Base-by-base conservation (phyloP, 2,888 invertebrate genomes). In the Parthenolecanium corni region DNA sequence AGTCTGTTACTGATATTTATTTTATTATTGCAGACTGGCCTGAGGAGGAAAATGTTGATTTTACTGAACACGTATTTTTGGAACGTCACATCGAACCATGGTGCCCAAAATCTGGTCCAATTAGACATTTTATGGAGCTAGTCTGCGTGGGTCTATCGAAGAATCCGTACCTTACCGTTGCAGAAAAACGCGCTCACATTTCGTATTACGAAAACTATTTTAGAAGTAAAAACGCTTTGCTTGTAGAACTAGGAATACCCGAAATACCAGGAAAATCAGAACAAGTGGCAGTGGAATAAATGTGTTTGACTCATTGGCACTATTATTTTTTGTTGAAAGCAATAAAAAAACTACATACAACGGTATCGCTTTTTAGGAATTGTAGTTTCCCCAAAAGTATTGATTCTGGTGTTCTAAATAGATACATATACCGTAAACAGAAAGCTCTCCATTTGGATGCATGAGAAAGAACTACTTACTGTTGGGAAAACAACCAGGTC, bases 71-170 rank as follows among this genome's bases (percentile, higher is more conserved):
- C 72, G 81, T 98, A 24, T 95, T 98, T 74, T 76, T 97, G 12
- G 95, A 96, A 66, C 77, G 82, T 16, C 84, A 89, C 71, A 77
- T 97, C 16, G 84, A 87, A 69, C 82, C 79, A 0, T 92, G 92
- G 88, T 96, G 97, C 72, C 96, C 97, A 0, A 79, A 77, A 51
- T 82, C 79, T 68, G 97, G 96, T 0, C 96, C 97, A 0, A 79
- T 98, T 67, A 80, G 93, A 6, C 91, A 96, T 74, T 98, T 94
- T 73, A 97, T 98, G 97, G 95, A 98, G 71, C 77, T 97, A 5
- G 95, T 97, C 0, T 86, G 89, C 68, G 82, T 86, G 0, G 97
- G 96, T 4, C 78, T 98, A 1, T 92, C 94, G 0, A 94, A 94
- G 74, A 98, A 97, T 76, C 85, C 92, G 0, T 91, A 89, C 74